Percentiles rank a stretch among this genome's conserved stretches.
Conservation (phyloP, 2,888 invertebrate species). For the Ophioninae sp. region DNA sequence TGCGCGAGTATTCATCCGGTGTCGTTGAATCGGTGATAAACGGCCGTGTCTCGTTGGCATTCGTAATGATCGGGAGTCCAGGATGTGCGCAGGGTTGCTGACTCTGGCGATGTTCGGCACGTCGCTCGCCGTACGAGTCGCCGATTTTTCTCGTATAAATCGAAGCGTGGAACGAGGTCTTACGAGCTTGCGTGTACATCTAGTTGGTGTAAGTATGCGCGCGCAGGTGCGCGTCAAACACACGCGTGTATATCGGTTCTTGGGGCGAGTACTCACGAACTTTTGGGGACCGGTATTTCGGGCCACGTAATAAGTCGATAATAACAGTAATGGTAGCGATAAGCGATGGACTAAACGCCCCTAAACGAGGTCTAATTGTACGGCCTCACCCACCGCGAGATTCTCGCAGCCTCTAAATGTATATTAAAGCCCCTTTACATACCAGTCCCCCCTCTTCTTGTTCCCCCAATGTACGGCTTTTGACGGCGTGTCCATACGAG, state of each 20-base stretch:
- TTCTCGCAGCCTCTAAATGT: constrained; percentile 37
- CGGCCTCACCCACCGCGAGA: constrained; percentile 62
- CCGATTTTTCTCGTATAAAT: constrained; percentile 16
- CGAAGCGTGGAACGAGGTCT: constrained; percentile 38
- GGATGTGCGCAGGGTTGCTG: background rate
- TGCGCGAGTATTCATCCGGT: constrained; percentile 6
- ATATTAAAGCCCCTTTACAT: constrained; percentile 31
- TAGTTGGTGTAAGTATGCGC: background rate
- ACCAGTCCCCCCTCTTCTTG: constrained; percentile 1
- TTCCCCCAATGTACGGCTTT: constrained; percentile 7
- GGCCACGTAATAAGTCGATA: constrained; percentile 79
- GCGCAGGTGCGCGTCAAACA: background rate
- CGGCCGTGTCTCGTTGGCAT: constrained; percentile 50
- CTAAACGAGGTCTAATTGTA: constrained; percentile 80
- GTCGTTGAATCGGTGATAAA: constrained; percentile 58
- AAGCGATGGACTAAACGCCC: constrained; percentile 78
- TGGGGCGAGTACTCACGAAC: constrained; percentile 39
- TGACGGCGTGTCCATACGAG: constrained; percentile 28
- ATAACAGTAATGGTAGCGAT: constrained; percentile 79
- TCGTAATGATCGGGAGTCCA: constrained; percentile 53
- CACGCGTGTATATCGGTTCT: background rate
- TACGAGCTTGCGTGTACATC: constrained; percentile 34
- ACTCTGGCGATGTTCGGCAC: constrained; percentile 18
- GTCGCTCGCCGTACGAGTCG: background rate
- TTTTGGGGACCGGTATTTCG: constrained; percentile 67